These are phyloP conservation scores for Hermaeophaga mercurialis DNA, from an alignment of 2,888 invertebrate genomes.

Conservation along the genomic window DNA sequence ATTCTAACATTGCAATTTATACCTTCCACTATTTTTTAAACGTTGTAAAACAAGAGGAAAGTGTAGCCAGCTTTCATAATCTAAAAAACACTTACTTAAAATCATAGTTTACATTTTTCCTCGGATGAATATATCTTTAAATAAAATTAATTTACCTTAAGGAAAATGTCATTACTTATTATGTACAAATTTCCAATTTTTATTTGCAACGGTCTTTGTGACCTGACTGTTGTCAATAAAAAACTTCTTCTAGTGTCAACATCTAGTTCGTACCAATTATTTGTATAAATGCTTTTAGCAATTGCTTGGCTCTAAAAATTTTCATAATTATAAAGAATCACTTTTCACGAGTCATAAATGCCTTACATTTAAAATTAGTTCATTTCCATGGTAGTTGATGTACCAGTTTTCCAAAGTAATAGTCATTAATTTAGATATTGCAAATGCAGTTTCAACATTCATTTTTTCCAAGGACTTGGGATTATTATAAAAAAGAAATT, in stretches of 20 bases:
- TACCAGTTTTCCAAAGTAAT: not conserved
- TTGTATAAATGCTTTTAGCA: not conserved
- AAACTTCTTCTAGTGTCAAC: not conserved
- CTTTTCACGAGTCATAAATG: too few relatives aligned
- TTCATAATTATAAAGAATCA: not conserved
- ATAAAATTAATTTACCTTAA: not conserved
- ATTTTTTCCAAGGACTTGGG: not conserved
- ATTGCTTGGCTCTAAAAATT: slow-evolving; percentile 5
- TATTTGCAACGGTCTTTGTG: not conserved
- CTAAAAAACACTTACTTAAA: slow-evolving; percentile 3
- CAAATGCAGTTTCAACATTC: not conserved
- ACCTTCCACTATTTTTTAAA: not conserved
- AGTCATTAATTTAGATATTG: not conserved
- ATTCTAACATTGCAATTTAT: not conserved
- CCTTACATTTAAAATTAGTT: slow-evolving; percentile 5
- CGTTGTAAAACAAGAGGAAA: slow-evolving; percentile 1
- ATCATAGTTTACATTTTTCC: too few relatives aligned
- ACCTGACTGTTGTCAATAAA: not conserved
- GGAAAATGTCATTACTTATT: not conserved
- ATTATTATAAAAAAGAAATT: too few relatives aligned
- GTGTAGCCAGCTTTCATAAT: slow-evolving; percentile 12
- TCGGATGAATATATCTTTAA: too few relatives aligned
- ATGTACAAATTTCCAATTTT: not conserved
- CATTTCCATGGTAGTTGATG: slow-evolving; percentile 7
- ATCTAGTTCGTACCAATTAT: slow-evolving; percentile 10